A percentile compares a stretch with the other conserved stretches of the same genome.
phyloP scores from a whole-genome alignment of 2,888 invertebrate genomes.

The Chamaedrilus cognettii region DNA sequence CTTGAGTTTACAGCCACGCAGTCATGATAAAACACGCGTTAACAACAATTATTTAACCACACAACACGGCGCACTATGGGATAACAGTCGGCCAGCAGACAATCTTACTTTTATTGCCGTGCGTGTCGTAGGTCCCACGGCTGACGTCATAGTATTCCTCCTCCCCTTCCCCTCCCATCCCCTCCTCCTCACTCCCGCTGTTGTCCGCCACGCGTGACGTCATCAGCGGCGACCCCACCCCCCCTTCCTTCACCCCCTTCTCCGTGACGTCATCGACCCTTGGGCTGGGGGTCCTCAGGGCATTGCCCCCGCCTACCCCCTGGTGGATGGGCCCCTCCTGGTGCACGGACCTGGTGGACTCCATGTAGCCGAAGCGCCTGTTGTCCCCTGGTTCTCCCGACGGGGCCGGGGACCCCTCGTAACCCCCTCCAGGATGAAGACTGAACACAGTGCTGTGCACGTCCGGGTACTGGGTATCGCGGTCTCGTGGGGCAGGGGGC shows the following conservation, averaged over 20 bases:
- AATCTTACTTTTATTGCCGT: neutral
- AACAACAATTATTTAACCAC: neutral
- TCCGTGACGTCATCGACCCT: neutral
- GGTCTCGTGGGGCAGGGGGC: too few species aligned
- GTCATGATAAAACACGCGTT: too few species aligned
- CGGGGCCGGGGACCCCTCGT: too few species aligned
- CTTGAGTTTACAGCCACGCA: neutral
- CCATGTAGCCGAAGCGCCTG: neutral
- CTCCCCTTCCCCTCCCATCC: neutral
- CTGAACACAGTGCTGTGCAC: neutral
- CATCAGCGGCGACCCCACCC: too few species aligned
- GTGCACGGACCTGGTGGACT: neutral
- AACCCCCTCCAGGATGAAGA: neutral
- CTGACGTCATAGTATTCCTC: neutral
- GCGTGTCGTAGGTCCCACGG: neutral
- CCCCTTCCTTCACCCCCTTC: neutral
- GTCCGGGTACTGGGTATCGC: neutral
- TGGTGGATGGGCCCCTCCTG: neutral
- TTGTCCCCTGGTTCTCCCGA: too few species aligned
- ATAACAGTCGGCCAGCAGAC: neutral
- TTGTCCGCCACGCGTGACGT: too few species aligned
- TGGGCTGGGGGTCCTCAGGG: neutral
- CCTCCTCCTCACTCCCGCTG: neutral
- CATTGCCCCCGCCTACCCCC: neutral
- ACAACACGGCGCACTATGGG: neutral